Percentiles rank a stretch among this genome's conserved stretches.
These are phyloP conservation scores for Gymnarchus niloticus DNA, from an alignment of 2,113 vertebrate species.

Conservation along the genomic window DNA sequence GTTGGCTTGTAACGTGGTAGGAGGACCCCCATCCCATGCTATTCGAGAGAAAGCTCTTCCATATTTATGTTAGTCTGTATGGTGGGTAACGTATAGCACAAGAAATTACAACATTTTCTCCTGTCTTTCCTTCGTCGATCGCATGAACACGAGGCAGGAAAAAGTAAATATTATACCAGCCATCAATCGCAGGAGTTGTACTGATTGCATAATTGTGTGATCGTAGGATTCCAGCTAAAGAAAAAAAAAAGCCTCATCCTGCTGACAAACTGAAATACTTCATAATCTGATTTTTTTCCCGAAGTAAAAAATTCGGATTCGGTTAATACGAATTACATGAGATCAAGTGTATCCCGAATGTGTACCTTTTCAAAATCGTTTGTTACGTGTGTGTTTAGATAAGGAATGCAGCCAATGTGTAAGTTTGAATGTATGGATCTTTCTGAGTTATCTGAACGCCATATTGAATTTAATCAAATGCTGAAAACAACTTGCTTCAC, in stretches of 20 bases:
- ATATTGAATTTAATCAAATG: constrained; percentile 47
- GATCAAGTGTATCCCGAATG: not conserved
- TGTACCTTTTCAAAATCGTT: not conserved
- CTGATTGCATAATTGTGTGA: not conserved
- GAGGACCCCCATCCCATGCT: not conserved
- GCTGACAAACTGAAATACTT: not conserved
- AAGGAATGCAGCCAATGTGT: not conserved
- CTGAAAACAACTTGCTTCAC: not conserved
- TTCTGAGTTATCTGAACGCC: constrained; percentile 44
- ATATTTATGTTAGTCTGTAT: not conserved
- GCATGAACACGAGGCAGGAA: not conserved
- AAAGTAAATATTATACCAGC: too few relatives aligned
- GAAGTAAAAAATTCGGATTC: not conserved
- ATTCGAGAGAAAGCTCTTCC: not conserved
- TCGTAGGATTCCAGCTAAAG: not conserved
- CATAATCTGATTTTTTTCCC: not conserved
- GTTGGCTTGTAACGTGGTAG: not conserved
- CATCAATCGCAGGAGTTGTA: not conserved
- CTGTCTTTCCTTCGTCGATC: not conserved
- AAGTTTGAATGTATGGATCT: constrained; percentile 42
- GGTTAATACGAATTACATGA: not conserved
- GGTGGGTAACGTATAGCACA: not conserved
- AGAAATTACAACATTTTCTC: not conserved
- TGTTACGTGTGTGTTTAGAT: not conserved
- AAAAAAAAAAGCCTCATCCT: not conserved